A percentile compares a stretch with the other conserved stretches of the same genome.
Evolutionary conservation across 64 coral and sea anemone genomes (phyloP).

Genomic region (Montipora cactus): DNA sequence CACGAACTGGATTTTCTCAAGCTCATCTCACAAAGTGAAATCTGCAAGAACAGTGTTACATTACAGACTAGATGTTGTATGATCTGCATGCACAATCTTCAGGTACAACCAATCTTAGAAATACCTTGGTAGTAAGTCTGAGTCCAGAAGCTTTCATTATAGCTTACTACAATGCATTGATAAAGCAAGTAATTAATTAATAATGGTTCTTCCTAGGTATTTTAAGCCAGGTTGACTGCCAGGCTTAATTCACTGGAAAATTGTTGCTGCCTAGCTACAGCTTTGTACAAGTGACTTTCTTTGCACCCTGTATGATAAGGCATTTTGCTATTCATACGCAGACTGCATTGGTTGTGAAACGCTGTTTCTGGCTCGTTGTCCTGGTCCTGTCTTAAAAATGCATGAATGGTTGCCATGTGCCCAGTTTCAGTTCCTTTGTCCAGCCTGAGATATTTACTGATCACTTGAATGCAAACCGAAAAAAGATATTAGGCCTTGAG

Average conservation of each 20-base stretch:
- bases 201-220: not conserved
- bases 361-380: constrained; percentile 42
- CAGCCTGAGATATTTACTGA: constrained; percentile 56
- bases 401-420: constrained; percentile 64
- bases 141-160: constrained; percentile 2
- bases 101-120: not conserved
- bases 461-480: constrained; percentile 43
- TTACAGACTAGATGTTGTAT: constrained; percentile 8
- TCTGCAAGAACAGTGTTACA: constrained; percentile 8
- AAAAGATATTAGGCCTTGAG: constrained; percentile 47
- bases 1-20: not conserved
- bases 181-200: not conserved
- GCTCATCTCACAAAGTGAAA: constrained; percentile 3
- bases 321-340: not conserved
- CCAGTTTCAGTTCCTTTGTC: constrained; percentile 59
- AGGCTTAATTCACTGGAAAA: not conserved
- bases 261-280: constrained; percentile 10
- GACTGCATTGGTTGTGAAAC: constrained; percentile 17
- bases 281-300: constrained; percentile 7
- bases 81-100: constrained; percentile 7
- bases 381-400: constrained; percentile 54
- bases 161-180: constrained; percentile 13
- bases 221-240: not conserved
- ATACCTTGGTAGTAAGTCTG: constrained; percentile 2
- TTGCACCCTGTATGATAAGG: not conserved